Percentiles rank a stretch among this genome's conserved stretches.
Conservation (phyloP, 92 coral and sea anemone genomes). For the Nematostella vectensis region DNA sequence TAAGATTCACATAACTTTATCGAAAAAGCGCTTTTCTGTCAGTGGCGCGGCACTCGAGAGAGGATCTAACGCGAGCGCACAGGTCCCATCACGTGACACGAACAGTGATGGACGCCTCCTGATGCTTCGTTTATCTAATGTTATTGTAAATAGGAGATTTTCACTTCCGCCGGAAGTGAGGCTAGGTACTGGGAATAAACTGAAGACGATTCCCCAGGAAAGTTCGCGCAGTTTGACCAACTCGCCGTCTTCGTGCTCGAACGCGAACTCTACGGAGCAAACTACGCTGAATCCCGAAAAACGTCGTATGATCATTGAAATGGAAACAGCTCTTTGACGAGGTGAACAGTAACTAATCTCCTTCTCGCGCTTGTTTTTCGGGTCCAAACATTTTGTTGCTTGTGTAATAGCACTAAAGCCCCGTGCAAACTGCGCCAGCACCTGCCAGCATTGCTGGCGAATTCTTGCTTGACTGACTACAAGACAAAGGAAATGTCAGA, state of each 20-base stretch:
- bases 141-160: conserved; percentile 19
- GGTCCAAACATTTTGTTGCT: no score
- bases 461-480: no score
- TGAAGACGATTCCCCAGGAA: background rate
- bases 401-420: no score
- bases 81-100: conserved; percentile 4
- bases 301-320: background rate
- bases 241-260: background rate
- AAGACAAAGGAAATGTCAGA: no score
- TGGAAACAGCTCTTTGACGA: conserved; percentile 1
- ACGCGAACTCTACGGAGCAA: background rate
- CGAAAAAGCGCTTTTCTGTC: conserved; percentile 21
- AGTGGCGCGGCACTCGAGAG: conserved; percentile 18
- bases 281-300: background rate
- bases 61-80: conserved; percentile 7
- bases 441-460: no score
- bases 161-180: conserved; percentile 33
- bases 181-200: conserved; percentile 5
- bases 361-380: conserved; percentile 56
- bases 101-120: conserved; percentile 20
- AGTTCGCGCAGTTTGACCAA: background rate
- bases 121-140: conserved; percentile 3
- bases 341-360: conserved; percentile 75
- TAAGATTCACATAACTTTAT: conserved; percentile 12
- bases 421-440: no score